These are phyloP conservation scores for Platynereis dumerilii DNA, from an alignment of 2,888 invertebrate species.

Conservation along the genomic window DNA sequence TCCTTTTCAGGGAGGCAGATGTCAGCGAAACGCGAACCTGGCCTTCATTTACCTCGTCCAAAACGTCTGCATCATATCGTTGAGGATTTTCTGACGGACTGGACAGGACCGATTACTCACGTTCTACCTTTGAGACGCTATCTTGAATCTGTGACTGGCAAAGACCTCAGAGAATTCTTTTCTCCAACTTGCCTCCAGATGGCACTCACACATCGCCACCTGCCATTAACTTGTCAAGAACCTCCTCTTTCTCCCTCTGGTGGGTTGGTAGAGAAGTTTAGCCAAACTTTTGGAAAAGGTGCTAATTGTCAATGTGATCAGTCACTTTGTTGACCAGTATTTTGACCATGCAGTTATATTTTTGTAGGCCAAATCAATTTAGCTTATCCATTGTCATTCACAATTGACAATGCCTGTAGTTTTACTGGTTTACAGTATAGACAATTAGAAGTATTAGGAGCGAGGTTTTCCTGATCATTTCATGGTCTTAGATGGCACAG, in stretches of 20 bases:
- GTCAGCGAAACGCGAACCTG: neutral
- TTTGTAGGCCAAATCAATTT: too few species aligned
- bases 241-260: constrained; percentile 38
- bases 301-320: too few species aligned
- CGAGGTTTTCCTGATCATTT: too few species aligned
- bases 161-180: constrained; percentile 55
- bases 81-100: constrained; percentile 63
- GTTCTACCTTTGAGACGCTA: constrained; percentile 60
- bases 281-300: too few species aligned
- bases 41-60: constrained; percentile 51
- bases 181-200: constrained; percentile 54
- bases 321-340: too few species aligned
- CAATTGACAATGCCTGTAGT: too few species aligned
- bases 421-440: too few species aligned
- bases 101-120: constrained; percentile 61
- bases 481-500: too few species aligned
- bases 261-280: too few species aligned
- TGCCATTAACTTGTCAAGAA: constrained; percentile 45
- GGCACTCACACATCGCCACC: constrained; percentile 45
- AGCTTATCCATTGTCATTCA: too few species aligned
- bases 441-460: too few species aligned
- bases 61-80: constrained; percentile 61
- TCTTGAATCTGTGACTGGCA: constrained; percentile 45
- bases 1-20: constrained; percentile 9
- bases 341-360: too few species aligned